Conservation (phyloP, 1,140 invertebrate genomes). For the Hesperophylax magnus region DNA sequence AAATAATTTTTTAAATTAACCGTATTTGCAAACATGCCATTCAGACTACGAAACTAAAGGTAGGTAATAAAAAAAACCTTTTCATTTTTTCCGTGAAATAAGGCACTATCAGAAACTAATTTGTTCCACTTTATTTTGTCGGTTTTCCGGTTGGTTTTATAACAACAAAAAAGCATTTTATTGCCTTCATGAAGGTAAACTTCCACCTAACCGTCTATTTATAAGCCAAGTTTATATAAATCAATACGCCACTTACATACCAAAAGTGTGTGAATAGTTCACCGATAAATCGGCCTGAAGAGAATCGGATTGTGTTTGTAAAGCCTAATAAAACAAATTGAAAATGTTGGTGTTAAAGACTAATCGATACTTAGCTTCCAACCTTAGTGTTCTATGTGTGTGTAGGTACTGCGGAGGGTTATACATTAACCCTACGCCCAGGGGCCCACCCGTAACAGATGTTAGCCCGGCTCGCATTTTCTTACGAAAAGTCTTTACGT, state of each 20-base stretch:
- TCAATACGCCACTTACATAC: constrained; percentile 18
- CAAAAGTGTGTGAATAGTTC: constrained; percentile 11
- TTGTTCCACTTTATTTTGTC: no score
- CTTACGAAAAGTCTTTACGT: constrained; percentile 47
- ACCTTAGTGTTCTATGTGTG: background rate
- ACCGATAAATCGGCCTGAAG: constrained; percentile 22
- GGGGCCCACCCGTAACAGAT: constrained; percentile 43
- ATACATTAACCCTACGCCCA: constrained; percentile 31
- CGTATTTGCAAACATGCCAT: no score
- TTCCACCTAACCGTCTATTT: background rate
- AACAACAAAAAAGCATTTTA: no score
- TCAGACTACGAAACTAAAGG: no score
- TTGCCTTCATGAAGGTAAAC: no score
- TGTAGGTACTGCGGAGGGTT: constrained; percentile 15
- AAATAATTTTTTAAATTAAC: no score
- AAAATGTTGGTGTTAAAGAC: constrained; percentile 40
- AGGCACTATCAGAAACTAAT: no score
- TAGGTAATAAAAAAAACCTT: no score
- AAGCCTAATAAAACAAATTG: constrained; percentile 40
- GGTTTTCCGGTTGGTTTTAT: no score
- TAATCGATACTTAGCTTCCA: constrained; percentile 40
- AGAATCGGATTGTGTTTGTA: constrained; percentile 39
- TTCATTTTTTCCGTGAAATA: no score
- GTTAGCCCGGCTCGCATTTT: constrained; percentile 41
- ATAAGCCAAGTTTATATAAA: constrained; percentile 1